phyloP scores from a whole-genome alignment of 92 coral and sea anemone species.

The Hydrozoanthus gracilis region DNA sequence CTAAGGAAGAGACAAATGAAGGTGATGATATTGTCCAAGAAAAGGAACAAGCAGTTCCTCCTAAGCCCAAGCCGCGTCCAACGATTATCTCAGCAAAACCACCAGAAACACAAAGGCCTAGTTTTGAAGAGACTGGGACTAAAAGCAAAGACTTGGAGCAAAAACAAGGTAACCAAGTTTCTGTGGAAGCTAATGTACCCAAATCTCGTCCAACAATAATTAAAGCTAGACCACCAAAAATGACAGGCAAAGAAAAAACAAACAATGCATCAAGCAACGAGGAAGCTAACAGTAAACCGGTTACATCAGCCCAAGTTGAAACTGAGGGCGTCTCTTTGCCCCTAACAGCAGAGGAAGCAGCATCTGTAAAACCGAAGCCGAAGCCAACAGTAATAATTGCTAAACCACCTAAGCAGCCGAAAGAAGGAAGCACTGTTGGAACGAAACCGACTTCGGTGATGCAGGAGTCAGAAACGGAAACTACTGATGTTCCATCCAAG shows the following conservation, averaged over 20 bases:
- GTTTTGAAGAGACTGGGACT: conserved; percentile 16
- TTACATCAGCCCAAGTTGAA: not conserved
- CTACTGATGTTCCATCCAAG: not conserved
- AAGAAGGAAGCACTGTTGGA: not conserved
- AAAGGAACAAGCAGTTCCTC: not conserved
- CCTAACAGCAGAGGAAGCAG: not conserved
- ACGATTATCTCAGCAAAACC: conserved; percentile 62
- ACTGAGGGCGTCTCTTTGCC: conserved; percentile 16
- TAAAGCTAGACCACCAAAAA: conserved; percentile 44
- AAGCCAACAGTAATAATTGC: conserved; percentile 36
- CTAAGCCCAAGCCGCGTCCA: conserved; percentile 59
- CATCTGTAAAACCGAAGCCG: conserved; percentile 14
- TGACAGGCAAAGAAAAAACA: conserved; percentile 22
- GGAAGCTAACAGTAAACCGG: conserved; percentile 3
- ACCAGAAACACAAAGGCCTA: conserved; percentile 36
- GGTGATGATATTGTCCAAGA: not conserved
- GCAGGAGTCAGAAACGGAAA: not conserved
- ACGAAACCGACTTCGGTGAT: not conserved
- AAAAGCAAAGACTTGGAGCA: not conserved
- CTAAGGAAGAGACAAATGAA: conserved; percentile 21
- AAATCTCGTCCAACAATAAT: conserved; percentile 59
- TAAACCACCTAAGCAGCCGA: conserved; percentile 3
- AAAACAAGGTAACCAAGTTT: conserved; percentile 23
- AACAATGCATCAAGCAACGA: not conserved
- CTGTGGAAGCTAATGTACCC: conserved; percentile 39